Percentiles rank a stretch among this genome's conserved stretches.
phyloP scores from a whole-genome alignment of 1,140 invertebrate species.

The Stegodyphus mimosarum region DNA sequence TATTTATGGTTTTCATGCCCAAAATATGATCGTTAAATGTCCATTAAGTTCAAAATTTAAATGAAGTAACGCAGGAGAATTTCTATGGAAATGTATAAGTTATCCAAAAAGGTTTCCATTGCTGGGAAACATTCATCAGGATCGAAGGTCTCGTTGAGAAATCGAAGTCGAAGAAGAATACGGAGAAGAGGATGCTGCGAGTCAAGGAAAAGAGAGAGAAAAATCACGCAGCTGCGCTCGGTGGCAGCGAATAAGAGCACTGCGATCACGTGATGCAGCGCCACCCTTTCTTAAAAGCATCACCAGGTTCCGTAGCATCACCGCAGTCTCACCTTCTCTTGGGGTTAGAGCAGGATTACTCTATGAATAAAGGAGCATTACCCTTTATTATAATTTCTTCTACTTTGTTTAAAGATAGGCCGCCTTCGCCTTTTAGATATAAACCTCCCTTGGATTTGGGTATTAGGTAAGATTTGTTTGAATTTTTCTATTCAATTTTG shows the following conservation, averaged over 20 bases:
- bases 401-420: slow-evolving; percentile 56
- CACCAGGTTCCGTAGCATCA: neutral
- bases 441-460: slow-evolving; percentile 53
- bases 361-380: slow-evolving; percentile 53
- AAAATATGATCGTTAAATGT: too few relatives aligned
- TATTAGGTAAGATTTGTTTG: slow-evolving; percentile 17
- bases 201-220: neutral
- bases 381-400: slow-evolving; percentile 48
- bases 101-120: too few relatives aligned
- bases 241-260: slow-evolving; percentile 26
- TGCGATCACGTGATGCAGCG: slow-evolving; percentile 51
- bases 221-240: slow-evolving; percentile 20
- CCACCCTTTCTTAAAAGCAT: slow-evolving; percentile 12
- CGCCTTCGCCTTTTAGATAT: slow-evolving; percentile 51
- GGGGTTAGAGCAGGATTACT: slow-evolving; percentile 16
- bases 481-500: neutral
- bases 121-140: too few relatives aligned
- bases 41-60: too few relatives aligned
- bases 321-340: slow-evolving; percentile 28
- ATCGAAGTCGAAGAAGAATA: neutral
- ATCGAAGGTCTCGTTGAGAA: too few relatives aligned
- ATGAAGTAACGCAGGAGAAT: too few relatives aligned
- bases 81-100: too few relatives aligned
- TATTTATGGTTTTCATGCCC: too few relatives aligned
- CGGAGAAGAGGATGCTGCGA: slow-evolving; percentile 17